A percentile compares a stretch with the other conserved stretches of the same genome.
These are phyloP conservation scores for Lepidurus packardi DNA, from an alignment of 1,140 invertebrate species.

Conservation along the genomic window DNA sequence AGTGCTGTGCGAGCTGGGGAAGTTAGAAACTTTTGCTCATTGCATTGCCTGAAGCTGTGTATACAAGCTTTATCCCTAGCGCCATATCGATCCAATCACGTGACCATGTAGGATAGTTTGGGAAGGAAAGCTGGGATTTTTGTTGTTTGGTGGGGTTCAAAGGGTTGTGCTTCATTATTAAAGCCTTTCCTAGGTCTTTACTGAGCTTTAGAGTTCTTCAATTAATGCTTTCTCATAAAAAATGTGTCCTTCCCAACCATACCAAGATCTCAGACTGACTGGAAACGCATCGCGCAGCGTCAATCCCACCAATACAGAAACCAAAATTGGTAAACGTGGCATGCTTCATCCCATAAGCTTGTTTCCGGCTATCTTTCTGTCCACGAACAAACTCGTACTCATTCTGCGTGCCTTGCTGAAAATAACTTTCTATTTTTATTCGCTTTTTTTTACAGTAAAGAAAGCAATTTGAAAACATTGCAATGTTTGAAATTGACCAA, in stretches of 20 bases:
- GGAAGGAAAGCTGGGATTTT: neutral
- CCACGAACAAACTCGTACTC: neutral
- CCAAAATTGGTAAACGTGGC: neutral
- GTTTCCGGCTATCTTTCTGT: neutral
- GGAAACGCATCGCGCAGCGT: no score
- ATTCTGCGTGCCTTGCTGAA: neutral
- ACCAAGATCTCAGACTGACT: no score
- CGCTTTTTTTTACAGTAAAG: neutral
- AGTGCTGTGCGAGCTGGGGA: neutral
- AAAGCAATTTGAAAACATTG: neutral
- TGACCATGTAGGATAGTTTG: neutral
- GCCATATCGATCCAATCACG: slow-evolving; percentile 14
- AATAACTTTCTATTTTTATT: neutral
- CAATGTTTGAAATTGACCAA: neutral
- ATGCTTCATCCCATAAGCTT: slow-evolving; percentile 14
- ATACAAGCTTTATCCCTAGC: neutral
- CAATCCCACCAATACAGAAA: neutral
- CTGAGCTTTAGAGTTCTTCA: no score
- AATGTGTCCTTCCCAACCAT: no score
- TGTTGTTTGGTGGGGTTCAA: neutral
- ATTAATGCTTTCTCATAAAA: no score
- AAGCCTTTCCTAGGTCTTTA: neutral
- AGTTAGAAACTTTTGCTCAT: neutral
- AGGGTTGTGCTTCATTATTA: neutral
- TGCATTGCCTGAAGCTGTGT: slow-evolving; percentile 1